Percentiles rank a stretch among this genome's conserved stretches.
Evolutionary conservation across 2,113 vertebrate species (phyloP).

Genomic region (Pithys albifrons): DNA sequence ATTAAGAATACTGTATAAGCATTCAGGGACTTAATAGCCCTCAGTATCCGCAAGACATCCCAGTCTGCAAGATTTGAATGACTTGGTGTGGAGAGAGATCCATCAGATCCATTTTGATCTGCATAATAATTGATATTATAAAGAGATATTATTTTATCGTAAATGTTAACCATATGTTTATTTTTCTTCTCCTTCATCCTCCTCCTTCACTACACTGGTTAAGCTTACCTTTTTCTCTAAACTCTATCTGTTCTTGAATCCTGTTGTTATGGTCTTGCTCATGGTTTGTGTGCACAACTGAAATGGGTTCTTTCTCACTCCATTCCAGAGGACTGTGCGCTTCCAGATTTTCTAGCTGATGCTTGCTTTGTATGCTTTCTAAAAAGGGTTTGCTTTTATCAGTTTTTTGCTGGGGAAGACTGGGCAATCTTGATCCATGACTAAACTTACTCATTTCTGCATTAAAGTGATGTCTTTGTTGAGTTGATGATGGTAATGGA

Average conservation of each 20-base stretch:
- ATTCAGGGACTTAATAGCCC: background rate
- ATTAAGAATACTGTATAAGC: background rate
- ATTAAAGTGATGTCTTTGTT: constrained; percentile 68
- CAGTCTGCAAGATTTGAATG: background rate
- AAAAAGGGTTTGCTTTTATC: constrained; percentile 72
- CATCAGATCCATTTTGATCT: background rate
- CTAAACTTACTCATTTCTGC: constrained; percentile 33
- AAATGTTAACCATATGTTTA: background rate
- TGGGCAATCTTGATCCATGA: constrained; percentile 47
- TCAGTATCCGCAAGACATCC: background rate
- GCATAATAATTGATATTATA: background rate
- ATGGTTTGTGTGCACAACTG: constrained; percentile 4
- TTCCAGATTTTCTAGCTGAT: constrained; percentile 41
- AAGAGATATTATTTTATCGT: background rate
- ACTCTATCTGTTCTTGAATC: constrained; percentile 1
- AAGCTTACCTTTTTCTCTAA: constrained; percentile 41
- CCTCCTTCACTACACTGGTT: background rate
- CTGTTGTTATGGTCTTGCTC: constrained; percentile 6
- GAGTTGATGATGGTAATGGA: constrained; percentile 66
- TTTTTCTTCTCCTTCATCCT: background rate
- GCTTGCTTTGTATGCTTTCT: constrained; percentile 64
- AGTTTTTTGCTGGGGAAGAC: constrained; percentile 64
- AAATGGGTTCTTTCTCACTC: constrained; percentile 31
- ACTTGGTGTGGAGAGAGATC: background rate
- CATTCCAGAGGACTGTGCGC: constrained; percentile 55